A percentile compares a stretch with the other conserved stretches of the same genome.
Conservation (phyloP, 2,113 vertebrate species). For the Eidolon helvum region DNA sequence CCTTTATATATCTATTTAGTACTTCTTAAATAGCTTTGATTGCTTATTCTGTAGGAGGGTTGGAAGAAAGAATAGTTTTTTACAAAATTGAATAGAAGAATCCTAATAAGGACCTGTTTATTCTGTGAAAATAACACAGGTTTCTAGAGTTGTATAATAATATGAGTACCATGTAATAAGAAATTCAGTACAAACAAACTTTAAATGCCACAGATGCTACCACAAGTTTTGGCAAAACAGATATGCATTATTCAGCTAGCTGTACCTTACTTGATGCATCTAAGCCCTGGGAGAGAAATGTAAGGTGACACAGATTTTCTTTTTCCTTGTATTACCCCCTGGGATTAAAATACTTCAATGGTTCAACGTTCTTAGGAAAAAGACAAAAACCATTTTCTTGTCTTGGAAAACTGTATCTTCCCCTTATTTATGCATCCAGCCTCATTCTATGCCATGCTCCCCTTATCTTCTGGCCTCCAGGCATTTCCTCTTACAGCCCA, state of each 20-base stretch:
- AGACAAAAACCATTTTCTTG: not conserved
- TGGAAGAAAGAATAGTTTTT: slow-evolving; percentile 60
- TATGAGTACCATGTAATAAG: not conserved
- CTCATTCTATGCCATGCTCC: not conserved
- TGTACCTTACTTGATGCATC: not conserved
- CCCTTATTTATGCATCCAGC: not conserved
- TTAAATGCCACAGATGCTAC: not conserved
- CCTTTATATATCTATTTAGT: slow-evolving; percentile 67
- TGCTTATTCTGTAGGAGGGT: slow-evolving; percentile 60
- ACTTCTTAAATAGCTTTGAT: slow-evolving; percentile 72
- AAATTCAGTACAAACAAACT: slow-evolving; percentile 23
- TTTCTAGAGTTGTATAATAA: not conserved
- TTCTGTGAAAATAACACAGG: slow-evolving; percentile 56
- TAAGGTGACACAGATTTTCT: not conserved
- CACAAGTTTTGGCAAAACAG: not conserved
- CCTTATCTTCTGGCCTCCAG: not conserved
- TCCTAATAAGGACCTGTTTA: slow-evolving; percentile 43
- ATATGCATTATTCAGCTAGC: not conserved
- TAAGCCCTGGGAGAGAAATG: not conserved
- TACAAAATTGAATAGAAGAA: slow-evolving; percentile 62
- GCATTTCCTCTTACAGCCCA: not conserved
- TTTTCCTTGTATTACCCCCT: not conserved
- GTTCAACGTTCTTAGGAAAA: not conserved
- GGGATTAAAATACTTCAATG: not conserved
- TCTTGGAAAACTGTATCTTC: not conserved